Conservation (phyloP, 1,140 invertebrate species). For the Solenopsis fugax region DNA sequence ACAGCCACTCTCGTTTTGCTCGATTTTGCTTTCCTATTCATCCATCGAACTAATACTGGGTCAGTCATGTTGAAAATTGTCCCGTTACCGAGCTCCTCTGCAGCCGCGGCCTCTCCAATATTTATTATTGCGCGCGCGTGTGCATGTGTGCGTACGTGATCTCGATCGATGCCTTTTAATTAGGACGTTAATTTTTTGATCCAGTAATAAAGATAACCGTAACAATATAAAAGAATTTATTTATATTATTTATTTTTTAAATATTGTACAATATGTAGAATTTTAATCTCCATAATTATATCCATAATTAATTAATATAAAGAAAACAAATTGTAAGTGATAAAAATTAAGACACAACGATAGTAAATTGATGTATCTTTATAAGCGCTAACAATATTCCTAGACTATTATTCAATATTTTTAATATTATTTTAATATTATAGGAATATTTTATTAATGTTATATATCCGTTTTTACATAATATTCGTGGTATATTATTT, state of each 20-base stretch:
- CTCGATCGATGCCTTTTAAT: neutral
- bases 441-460: no score
- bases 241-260: neutral
- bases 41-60: slow-evolving; percentile 9
- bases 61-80: slow-evolving; percentile 11
- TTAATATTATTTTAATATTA: no score
- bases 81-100: slow-evolving; percentile 3
- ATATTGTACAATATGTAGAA: neutral
- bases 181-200: neutral
- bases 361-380: no score
- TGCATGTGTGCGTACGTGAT: neutral
- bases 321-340: neutral
- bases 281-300: neutral
- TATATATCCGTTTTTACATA: no score
- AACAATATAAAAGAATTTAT: slow-evolving; percentile 16
- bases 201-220: neutral
- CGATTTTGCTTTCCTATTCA: slow-evolving; percentile 40
- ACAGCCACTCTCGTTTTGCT: neutral
- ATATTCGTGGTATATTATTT: no score
- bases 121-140: neutral
- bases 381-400: no score
- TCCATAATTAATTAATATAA: neutral
- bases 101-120: no score
- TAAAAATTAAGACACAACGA: no score
- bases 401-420: no score